Percentiles rank a stretch among this genome's conserved stretches.
Conservation (phyloP, 2,797 vertebrate genomes). For the Silurus lanzhouensis region DNA sequence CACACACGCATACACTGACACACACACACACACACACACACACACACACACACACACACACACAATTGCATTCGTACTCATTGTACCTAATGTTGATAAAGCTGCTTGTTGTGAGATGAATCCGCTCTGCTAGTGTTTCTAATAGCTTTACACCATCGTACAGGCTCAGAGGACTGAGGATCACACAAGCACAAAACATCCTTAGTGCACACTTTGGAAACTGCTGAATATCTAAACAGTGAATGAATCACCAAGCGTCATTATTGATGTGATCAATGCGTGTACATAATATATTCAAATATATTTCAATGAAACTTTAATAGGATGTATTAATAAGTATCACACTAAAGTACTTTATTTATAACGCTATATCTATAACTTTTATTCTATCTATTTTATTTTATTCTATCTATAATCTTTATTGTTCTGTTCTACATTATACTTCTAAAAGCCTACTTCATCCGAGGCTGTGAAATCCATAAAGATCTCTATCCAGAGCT, state of each 20-base stretch:
- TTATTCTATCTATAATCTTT: not conserved
- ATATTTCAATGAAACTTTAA: not conserved
- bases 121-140: slow-evolving; percentile 86
- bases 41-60: slow-evolving; percentile 20
- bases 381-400: not conserved
- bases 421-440: not conserved
- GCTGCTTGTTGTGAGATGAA: slow-evolving; percentile 86
- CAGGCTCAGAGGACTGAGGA: slow-evolving; percentile 83
- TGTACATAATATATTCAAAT: not conserved
- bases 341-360: not conserved
- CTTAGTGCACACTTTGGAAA: not conserved
- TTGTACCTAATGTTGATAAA: slow-evolving; percentile 95
- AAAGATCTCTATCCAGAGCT: not conserved
- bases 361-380: not conserved
- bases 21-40: slow-evolving; percentile 17
- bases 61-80: slow-evolving; percentile 30
- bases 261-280: not conserved
- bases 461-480: not conserved
- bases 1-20: slow-evolving; percentile 16
- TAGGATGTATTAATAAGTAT: not conserved
- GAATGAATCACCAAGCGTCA: not conserved
- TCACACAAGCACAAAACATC: slow-evolving; percentile 17
- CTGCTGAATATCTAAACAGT: not conserved
- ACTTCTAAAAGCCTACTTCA: not conserved
- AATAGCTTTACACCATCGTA: slow-evolving; percentile 86